phyloP scores from a whole-genome alignment of 2,797 vertebrate species.

The Carcharodon carcharias region DNA sequence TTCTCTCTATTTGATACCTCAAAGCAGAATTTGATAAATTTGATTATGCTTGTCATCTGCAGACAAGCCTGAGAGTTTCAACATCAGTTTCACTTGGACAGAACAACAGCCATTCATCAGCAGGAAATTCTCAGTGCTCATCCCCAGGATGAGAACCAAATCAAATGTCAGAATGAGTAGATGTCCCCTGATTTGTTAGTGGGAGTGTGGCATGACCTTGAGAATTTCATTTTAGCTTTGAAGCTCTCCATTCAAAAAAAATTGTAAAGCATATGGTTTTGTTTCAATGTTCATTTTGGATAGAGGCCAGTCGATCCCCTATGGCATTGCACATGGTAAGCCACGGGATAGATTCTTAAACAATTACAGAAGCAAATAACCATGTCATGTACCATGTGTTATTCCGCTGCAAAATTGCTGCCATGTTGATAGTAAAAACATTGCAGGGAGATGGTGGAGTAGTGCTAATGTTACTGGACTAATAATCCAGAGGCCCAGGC shows the following conservation, averaged over 20 bases:
- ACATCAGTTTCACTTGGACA: background rate
- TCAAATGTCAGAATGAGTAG: background rate
- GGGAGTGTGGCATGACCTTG: background rate
- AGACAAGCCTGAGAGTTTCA: background rate
- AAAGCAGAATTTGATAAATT: conserved; percentile 11
- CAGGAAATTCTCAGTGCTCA: background rate
- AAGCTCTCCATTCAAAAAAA: background rate
- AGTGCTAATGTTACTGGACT: no score
- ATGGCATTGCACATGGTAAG: background rate
- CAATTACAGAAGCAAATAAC: background rate
- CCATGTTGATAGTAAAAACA: background rate
- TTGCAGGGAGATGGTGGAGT: no score
- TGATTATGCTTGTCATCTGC: background rate
- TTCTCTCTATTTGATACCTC: background rate
- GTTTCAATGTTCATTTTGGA: background rate
- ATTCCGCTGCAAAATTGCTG: background rate
- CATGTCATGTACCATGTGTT: background rate
- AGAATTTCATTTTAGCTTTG: background rate
- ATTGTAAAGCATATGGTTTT: background rate
- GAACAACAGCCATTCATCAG: background rate
- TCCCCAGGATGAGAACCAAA: background rate
- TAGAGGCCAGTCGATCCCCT: background rate
- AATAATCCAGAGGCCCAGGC: no score
- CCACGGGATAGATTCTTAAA: background rate
- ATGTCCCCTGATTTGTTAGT: background rate